Evolutionary conservation across 2,888 invertebrate species (phyloP).

Genomic region (Anticlea derivata): DNA sequence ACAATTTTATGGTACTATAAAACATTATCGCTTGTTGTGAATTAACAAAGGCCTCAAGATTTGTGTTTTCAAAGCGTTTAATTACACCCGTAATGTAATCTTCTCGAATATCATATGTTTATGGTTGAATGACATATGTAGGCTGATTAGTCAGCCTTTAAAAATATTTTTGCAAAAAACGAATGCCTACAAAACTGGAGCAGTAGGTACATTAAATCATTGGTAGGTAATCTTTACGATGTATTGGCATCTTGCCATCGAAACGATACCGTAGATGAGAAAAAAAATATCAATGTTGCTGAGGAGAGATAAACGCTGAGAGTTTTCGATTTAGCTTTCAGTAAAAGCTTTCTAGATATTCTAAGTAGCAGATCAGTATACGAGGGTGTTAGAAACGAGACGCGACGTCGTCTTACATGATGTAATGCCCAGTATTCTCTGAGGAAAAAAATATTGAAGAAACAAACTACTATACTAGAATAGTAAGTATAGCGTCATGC

Average conservation of each 20-base stretch:
- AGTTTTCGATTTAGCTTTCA: constrained; percentile 28
- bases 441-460: too few species aligned
- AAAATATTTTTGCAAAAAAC: constrained; percentile 32
- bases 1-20: constrained; percentile 49
- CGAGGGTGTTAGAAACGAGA: too few species aligned
- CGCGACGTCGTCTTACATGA: not conserved
- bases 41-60: constrained; percentile 43
- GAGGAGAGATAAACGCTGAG: constrained; percentile 21
- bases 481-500: too few species aligned
- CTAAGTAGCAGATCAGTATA: not conserved
- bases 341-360: constrained; percentile 27
- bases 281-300: constrained; percentile 28
- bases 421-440: too few species aligned
- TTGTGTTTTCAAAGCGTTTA: constrained; percentile 39
- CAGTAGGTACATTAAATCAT: constrained; percentile 34
- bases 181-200: constrained; percentile 27
- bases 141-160: constrained; percentile 32
- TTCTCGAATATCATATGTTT: constrained; percentile 31
- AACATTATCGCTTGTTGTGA: constrained; percentile 42
- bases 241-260: constrained; percentile 34
- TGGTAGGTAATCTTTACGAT: constrained; percentile 34
- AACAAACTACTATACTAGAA: too few species aligned
- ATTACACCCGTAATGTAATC: constrained; percentile 27
- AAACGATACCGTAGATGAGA: constrained; percentile 29
- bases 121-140: constrained; percentile 35